Evolutionary conservation across 1,140 invertebrate genomes (phyloP).

Genomic region (Trichonephila inaurata): DNA sequence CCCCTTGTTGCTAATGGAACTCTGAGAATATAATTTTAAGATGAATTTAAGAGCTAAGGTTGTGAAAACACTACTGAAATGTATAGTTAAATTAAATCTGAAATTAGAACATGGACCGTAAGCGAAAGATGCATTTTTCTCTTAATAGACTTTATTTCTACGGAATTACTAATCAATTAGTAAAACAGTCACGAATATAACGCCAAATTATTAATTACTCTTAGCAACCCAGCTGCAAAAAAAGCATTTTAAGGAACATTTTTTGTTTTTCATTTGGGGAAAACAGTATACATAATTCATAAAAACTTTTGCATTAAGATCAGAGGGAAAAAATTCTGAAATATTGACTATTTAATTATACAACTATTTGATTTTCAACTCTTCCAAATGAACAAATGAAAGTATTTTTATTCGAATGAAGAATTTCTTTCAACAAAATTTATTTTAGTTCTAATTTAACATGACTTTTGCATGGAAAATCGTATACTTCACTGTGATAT

Average conservation of each 20-base stretch:
- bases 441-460: too few relatives aligned
- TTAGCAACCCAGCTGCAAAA: neutral
- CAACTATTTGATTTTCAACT: too few relatives aligned
- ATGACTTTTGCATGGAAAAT: too few relatives aligned
- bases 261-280: neutral
- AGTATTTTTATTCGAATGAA: too few relatives aligned
- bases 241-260: too few relatives aligned
- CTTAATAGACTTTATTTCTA: neutral
- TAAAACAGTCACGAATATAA: neutral
- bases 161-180: neutral
- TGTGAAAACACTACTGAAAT: neutral
- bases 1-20: neutral
- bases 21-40: neutral
- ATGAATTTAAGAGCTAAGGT: slow-evolving; percentile 21
- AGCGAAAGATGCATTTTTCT: neutral
- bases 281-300: neutral
- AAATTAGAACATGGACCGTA: neutral
- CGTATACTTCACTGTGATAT: too few relatives aligned
- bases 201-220: neutral
- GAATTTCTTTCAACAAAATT: too few relatives aligned
- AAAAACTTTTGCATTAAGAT: neutral
- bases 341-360: too few relatives aligned
- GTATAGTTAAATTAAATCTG: slow-evolving; percentile 15
- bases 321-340: too few relatives aligned
- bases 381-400: too few relatives aligned